phyloP scores from a whole-genome alignment of 2,113 vertebrate genomes.

The Greenwoodochromis staneri region DNA sequence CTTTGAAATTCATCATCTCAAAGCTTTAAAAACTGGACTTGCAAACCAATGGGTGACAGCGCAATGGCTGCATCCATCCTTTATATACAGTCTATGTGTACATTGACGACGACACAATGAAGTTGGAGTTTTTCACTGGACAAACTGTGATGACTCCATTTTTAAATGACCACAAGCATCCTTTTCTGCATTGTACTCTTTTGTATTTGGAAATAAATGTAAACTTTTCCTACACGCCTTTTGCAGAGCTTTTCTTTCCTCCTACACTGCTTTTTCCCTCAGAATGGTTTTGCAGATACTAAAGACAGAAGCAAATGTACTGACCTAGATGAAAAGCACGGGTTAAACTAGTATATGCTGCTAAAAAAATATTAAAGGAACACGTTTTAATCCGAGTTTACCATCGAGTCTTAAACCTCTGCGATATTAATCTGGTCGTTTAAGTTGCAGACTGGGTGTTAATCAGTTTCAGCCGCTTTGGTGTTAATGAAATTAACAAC shows the following conservation, averaged over 20 bases:
- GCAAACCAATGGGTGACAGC: neutral
- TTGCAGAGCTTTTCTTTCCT: neutral
- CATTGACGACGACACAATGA: neutral
- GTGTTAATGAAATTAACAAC: neutral
- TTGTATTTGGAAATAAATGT: slow-evolving; percentile 2
- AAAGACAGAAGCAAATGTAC: neutral
- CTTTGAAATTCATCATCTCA: neutral
- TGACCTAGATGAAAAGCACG: neutral
- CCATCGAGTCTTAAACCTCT: neutral
- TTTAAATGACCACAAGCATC: neutral
- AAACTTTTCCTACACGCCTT: neutral
- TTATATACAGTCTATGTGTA: neutral
- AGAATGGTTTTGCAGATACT: neutral
- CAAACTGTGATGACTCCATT: neutral
- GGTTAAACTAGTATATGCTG: accelerated
- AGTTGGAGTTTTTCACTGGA: neutral
- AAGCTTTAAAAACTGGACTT: neutral
- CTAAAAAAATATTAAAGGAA: neutral
- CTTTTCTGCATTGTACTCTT: neutral
- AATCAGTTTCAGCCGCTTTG: neutral
- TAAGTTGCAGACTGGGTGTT: neutral
- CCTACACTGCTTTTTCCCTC: accelerated
- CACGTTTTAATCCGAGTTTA: neutral
- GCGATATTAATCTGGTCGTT: neutral
- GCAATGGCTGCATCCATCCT: neutral